Base-by-base conservation (phyloP, 2,113 vertebrate species). In the Lontra canadensis region DNA sequence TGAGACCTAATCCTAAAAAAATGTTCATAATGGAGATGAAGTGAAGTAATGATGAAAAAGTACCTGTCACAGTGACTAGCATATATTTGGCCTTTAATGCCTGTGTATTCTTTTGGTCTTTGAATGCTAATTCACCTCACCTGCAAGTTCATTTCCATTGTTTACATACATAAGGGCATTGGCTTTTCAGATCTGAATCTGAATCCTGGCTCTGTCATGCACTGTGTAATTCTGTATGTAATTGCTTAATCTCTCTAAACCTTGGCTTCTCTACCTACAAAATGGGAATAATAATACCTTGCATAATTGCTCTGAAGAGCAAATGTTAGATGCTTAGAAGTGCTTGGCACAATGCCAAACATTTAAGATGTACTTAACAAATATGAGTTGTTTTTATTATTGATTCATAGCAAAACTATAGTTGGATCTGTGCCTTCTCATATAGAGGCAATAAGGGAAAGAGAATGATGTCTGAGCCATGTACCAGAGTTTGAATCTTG, bases 181-280 rank as follows among this genome's bases (percentile, higher is more conserved):
- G 49, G 29, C 69, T 88, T 95, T 88, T 95, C 55, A 74, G 73
- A 78, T 79, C 65, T 71, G 39, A 67, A 8, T 96, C 81, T 93
- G 71, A 88, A 81, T 67, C 8, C 89, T 80, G 69, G 47, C 17
- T 74, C n/a, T 89, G 47, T 84, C 29, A 55, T 15, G 6, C 17
- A 23, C 10, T 74, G 7, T 44, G 7, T 92, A 59, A 88, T 42
- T 67, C 92, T 90, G 26, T 61, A 88, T 34, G 29, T 42, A 47
- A 93, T 79, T 94, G 63, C 67, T 86, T 76, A 63, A 36, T 89
- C 11, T 92, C 44, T 90, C 31, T 21, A 87, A 74, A 12, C 26
- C 69, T 88, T 61, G n/a, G 11, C 49, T 73, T 92, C 52, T 79
- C 87, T 55, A 49, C 52, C 29, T 90, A 73, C 8, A 80, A 44